phyloP scores from a whole-genome alignment of 2,797 vertebrate species.

The Acanthurus leucopareius region DNA sequence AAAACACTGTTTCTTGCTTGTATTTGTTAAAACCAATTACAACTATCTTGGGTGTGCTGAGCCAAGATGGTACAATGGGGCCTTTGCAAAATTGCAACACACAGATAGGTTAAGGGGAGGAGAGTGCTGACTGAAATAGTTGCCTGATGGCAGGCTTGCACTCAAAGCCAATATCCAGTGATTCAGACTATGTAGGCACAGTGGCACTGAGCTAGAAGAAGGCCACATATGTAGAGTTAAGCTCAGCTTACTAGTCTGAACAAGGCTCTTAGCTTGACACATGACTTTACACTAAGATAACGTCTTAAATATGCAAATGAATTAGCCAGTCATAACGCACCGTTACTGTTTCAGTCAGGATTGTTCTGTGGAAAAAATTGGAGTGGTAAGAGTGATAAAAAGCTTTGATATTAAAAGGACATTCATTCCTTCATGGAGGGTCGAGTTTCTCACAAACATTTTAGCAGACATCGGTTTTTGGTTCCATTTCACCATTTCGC shows the following conservation, averaged over 20 bases:
- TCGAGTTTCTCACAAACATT: conserved; percentile 28
- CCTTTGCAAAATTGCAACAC: no score
- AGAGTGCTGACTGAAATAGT: no score
- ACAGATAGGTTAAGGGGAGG: no score
- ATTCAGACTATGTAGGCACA: conserved; percentile 16
- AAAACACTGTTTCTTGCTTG: no score
- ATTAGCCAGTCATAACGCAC: not conserved
- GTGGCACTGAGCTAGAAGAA: conserved; percentile 35
- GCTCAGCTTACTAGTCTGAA: not conserved
- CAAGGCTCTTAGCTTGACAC: not conserved
- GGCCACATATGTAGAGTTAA: not conserved
- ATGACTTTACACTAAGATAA: not conserved
- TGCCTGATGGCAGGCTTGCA: no score
- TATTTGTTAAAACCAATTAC: no score
- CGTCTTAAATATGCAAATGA: not conserved
- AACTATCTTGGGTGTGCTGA: no score
- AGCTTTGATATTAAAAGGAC: conserved; percentile 32
- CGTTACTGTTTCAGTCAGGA: not conserved
- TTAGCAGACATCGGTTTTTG: conserved; percentile 17
- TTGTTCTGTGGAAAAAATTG: not conserved
- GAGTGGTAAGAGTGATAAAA: not conserved
- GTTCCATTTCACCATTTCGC: conserved; percentile 27
- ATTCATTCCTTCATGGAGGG: conserved; percentile 26
- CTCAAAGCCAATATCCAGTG: no score
- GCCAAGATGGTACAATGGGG: no score